phyloP scores from a whole-genome alignment of 2,797 vertebrate genomes.

The Vireo griseus region DNA sequence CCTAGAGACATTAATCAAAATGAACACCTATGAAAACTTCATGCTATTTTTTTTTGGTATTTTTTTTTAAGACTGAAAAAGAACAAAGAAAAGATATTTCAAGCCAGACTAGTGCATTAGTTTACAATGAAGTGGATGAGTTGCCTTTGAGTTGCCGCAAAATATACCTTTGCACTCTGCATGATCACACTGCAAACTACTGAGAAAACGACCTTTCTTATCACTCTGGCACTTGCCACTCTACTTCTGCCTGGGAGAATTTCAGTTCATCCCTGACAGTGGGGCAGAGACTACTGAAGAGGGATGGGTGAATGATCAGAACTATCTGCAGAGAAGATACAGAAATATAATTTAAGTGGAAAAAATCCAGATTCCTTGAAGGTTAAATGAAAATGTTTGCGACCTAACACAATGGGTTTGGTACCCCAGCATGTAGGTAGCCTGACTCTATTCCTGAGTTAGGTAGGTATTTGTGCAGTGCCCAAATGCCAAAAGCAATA shows the following conservation, averaged over 20 bases:
- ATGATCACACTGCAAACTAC: not conserved
- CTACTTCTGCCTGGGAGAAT: not conserved
- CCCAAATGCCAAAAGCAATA: constrained; percentile 30
- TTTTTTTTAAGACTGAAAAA: not conserved
- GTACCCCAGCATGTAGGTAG: not conserved
- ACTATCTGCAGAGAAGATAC: not conserved
- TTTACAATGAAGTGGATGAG: not conserved
- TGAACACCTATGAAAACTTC: not conserved
- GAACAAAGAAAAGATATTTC: not conserved
- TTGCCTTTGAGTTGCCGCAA: not conserved
- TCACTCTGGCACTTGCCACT: not conserved
- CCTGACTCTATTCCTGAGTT: not conserved
- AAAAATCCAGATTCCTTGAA: not conserved
- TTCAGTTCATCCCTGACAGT: not conserved
- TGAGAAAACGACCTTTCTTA: not conserved
- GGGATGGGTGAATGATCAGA: not conserved
- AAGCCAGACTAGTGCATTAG: not conserved
- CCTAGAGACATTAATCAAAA: not conserved
- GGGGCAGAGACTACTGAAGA: not conserved
- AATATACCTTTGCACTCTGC: not conserved
- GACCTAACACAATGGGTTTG: not conserved
- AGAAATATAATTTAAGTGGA: not conserved
- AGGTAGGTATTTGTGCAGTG: not conserved
- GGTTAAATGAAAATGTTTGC: not conserved
- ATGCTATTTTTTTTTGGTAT: not conserved